phyloP scores from a whole-genome alignment of 2,888 invertebrate species.

The Polydrusus pterygomalis region DNA sequence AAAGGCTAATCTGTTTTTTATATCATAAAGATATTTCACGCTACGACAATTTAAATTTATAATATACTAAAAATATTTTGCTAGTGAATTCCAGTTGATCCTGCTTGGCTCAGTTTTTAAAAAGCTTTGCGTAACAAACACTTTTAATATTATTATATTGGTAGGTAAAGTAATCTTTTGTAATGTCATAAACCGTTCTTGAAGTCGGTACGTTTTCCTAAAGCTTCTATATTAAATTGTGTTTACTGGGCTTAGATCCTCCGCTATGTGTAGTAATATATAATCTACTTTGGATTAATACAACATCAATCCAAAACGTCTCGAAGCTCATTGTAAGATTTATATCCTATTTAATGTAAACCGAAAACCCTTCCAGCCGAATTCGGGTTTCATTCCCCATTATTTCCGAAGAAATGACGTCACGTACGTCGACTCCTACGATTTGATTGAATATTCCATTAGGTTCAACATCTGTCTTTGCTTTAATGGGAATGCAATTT shows the following conservation, averaged over 20 bases:
- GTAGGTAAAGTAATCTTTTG: too few relatives aligned
- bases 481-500: slow-evolving; percentile 18
- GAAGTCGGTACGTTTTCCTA: too few relatives aligned
- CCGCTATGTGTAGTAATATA: neutral
- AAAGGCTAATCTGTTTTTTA: too few relatives aligned
- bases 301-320: slow-evolving; percentile 21
- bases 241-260: neutral
- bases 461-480: slow-evolving; percentile 18
- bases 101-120: too few relatives aligned
- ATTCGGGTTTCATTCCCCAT: slow-evolving; percentile 16
- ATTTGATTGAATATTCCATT: slow-evolving; percentile 27
- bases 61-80: too few relatives aligned
- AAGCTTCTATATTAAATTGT: too few relatives aligned
- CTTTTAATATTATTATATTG: too few relatives aligned
- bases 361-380: slow-evolving; percentile 19
- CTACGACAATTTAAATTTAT: too few relatives aligned
- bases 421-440: slow-evolving; percentile 16
- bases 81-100: too few relatives aligned
- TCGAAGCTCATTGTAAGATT: slow-evolving; percentile 11
- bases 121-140: too few relatives aligned
- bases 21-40: too few relatives aligned
- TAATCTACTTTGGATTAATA: slow-evolving; percentile 8
- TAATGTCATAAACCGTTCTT: too few relatives aligned
- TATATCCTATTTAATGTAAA: slow-evolving; percentile 24
- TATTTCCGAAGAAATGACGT: slow-evolving; percentile 20